Percentiles rank a stretch among this genome's conserved stretches.
These are phyloP conservation scores for Actias luna DNA, from an alignment of 2,888 invertebrate species.

Conservation along the genomic window DNA sequence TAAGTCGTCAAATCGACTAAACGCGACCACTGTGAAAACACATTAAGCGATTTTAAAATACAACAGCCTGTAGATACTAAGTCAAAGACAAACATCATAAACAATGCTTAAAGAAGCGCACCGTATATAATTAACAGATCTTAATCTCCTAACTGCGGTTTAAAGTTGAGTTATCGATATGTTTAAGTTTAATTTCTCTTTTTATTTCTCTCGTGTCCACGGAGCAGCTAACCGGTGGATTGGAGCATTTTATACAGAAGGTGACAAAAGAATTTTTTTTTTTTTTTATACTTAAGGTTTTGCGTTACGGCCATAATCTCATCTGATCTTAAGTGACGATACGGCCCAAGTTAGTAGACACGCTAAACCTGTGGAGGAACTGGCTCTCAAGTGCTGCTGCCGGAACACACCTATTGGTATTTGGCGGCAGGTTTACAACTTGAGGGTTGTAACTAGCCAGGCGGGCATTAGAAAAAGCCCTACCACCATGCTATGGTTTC, in stretches of 20 bases:
- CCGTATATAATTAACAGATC: slow-evolving; percentile 63
- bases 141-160: slow-evolving; percentile 55
- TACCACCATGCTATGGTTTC: no score
- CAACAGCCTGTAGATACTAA: slow-evolving; percentile 49
- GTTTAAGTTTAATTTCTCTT: slow-evolving; percentile 42
- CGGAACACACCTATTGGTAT: no score
- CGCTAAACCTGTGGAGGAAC: no score
- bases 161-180: slow-evolving; percentile 51
- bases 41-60: slow-evolving; percentile 61
- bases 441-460: no score
- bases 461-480: no score
- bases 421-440: no score
- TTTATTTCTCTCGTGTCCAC: slow-evolving; percentile 3
- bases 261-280: not conserved
- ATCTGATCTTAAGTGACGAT: no score
- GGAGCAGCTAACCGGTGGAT: not conserved
- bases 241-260: no score
- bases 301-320: no score
- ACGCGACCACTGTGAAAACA: slow-evolving; percentile 59
- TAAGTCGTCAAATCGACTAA: not conserved
- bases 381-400: no score
- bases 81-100: slow-evolving; percentile 60
- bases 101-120: slow-evolving; percentile 57
- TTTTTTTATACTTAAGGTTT: no score
- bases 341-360: no score